These are phyloP conservation scores for Zaprionus obscuricornis DNA, from an alignment of 2,888 invertebrate species.

Conservation along the genomic window DNA sequence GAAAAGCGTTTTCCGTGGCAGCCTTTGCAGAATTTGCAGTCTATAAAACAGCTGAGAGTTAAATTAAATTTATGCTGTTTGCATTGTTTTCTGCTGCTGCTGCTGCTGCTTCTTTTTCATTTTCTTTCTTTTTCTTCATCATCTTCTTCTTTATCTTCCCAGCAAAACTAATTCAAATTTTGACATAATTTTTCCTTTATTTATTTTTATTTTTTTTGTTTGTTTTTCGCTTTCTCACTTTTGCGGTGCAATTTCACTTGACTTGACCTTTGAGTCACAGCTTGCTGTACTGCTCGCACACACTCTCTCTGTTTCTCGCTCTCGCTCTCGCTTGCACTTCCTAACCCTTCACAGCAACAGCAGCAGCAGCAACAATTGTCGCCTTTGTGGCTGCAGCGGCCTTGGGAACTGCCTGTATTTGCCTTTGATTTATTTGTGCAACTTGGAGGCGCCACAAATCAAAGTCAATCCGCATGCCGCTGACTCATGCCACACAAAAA, in stretches of 20 bases:
- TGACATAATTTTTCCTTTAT: conserved; percentile 79
- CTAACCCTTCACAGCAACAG: background rate
- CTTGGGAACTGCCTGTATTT: conserved; percentile 67
- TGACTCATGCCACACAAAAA: conserved; percentile 50
- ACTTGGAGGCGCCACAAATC: conserved; percentile 63
- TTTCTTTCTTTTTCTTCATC: conserved; percentile 36
- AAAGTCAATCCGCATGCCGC: conserved; percentile 59
- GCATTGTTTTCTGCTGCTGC: conserved; percentile 36
- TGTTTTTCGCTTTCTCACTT: conserved; percentile 66
- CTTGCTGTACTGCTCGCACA: background rate
- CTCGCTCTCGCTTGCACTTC: background rate
- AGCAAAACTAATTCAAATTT: conserved; percentile 66
- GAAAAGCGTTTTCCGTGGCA: conserved; percentile 65
- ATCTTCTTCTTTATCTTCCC: conserved; percentile 32
- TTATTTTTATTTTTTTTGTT: too few relatives aligned
- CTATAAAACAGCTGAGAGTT: conserved; percentile 63
- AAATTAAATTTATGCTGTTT: conserved; percentile 63
- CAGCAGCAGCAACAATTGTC: background rate
- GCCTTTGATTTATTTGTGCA: conserved; percentile 62
- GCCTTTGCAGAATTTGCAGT: conserved; percentile 9
- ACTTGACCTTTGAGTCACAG: conserved; percentile 60
- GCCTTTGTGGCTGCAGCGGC: conserved; percentile 47
- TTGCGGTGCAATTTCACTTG: conserved; percentile 69
- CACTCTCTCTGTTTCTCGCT: background rate
- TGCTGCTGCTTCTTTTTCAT: background rate